These are phyloP conservation scores for Xiphias gladius DNA, from an alignment of 2,113 vertebrate genomes.

Conservation along the genomic window DNA sequence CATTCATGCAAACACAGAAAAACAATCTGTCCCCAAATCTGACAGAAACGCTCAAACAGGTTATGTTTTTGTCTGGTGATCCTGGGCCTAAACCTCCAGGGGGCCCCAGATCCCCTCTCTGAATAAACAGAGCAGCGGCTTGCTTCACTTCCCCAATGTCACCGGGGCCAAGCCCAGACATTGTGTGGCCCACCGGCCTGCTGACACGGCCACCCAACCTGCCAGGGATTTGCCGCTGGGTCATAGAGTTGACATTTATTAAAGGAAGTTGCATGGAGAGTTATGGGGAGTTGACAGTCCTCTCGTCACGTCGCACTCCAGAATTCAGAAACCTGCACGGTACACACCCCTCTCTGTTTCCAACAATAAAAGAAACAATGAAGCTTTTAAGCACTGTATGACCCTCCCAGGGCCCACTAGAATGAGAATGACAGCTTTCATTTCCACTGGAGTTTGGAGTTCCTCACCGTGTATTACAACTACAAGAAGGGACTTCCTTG, in stretches of 20 bases:
- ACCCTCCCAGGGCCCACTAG: conserved; percentile 62
- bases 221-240: conserved; percentile 69
- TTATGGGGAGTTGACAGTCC: conserved; percentile 72
- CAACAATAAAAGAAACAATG: conserved; percentile 78
- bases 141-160: conserved; percentile 68
- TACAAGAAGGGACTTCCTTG: neutral
- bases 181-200: conserved; percentile 63
- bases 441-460: conserved; percentile 49
- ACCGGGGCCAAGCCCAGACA: conserved; percentile 69
- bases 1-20: conserved; percentile 33
- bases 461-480: conserved; percentile 19
- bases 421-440: conserved; percentile 64
- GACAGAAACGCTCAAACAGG: conserved; percentile 8
- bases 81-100: conserved; percentile 68
- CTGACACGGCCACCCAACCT: conserved; percentile 62
- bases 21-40: conserved; percentile 3
- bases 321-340: conserved; percentile 50
- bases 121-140: conserved; percentile 73
- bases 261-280: conserved; percentile 75
- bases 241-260: conserved; percentile 76
- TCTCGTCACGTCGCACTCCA: conserved; percentile 71
- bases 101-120: conserved; percentile 66
- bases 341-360: conserved; percentile 65
- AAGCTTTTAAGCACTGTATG: conserved; percentile 65
- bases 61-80: conserved; percentile 59